phyloP scores from a whole-genome alignment of 1,140 invertebrate genomes.

The Drosophila repleta region DNA sequence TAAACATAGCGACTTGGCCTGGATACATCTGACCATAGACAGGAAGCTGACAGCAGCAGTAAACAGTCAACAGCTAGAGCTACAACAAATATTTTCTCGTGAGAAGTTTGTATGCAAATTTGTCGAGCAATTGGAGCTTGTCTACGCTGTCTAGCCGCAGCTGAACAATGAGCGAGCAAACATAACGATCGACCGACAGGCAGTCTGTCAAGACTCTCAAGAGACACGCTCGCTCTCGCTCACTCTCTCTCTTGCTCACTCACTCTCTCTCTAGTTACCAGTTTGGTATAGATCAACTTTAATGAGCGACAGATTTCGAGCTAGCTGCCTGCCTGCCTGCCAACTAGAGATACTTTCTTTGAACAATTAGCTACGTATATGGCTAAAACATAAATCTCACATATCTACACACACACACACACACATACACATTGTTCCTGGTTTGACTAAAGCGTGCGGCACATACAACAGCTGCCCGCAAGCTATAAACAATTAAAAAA shows the following conservation, averaged over 20 bases:
- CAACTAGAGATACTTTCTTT: constrained; percentile 61
- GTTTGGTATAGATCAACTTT: constrained; percentile 34
- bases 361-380: constrained; percentile 74
- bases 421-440: constrained; percentile 62
- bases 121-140: constrained; percentile 14
- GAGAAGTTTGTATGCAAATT: constrained; percentile 75
- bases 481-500: constrained; percentile 22
- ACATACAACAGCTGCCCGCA: not conserved
- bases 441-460: constrained; percentile 53
- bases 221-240: constrained; percentile 9
- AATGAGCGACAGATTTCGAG: constrained; percentile 34
- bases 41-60: constrained; percentile 49
- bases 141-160: constrained; percentile 8
- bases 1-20: constrained; percentile 14
- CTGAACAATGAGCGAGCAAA: constrained; percentile 8
- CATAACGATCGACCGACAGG: constrained; percentile 10
- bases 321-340: not conserved
- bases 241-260: not conserved
- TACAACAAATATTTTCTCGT: constrained; percentile 28
- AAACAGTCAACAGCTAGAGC: constrained; percentile 1
- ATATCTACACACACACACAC: constrained; percentile 48
- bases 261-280: constrained; percentile 19
- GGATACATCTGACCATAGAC: constrained; percentile 23
- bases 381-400: constrained; percentile 74
- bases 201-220: constrained; percentile 41